phyloP scores from a whole-genome alignment of 2,888 invertebrate species.

The Neria commutata region DNA sequence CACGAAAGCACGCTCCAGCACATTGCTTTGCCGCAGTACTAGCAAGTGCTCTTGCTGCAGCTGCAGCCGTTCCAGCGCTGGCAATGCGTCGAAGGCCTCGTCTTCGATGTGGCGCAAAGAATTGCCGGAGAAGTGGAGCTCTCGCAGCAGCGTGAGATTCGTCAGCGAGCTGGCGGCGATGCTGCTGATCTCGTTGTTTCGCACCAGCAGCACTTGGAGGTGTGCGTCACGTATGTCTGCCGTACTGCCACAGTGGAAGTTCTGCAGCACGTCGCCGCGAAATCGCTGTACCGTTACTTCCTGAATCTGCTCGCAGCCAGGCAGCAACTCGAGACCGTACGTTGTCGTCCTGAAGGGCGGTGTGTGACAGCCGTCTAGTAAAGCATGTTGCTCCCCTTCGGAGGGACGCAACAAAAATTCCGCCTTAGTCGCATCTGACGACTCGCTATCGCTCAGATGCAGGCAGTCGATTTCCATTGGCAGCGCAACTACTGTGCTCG shows the following conservation, averaged over 20 bases:
- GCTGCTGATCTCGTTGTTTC: conserved; percentile 47
- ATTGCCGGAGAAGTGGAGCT: conserved; percentile 42
- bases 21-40: conserved; percentile 29
- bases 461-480: conserved; percentile 47
- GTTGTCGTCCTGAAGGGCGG: conserved; percentile 41
- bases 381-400: conserved; percentile 34
- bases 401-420: conserved; percentile 29
- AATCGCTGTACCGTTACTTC: conserved; percentile 44
- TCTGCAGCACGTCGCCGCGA: conserved; percentile 41
- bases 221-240: conserved; percentile 13
- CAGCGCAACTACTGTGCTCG: conserved; percentile 35
- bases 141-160: conserved; percentile 34
- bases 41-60: conserved; percentile 41
- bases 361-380: conserved; percentile 50
- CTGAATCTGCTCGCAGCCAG: conserved; percentile 45
- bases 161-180: conserved; percentile 39
- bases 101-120: conserved; percentile 43
- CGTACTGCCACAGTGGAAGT: conserved; percentile 42
- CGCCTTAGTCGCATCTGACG: conserved; percentile 11
- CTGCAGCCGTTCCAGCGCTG: conserved; percentile 29
- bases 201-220: conserved; percentile 32
- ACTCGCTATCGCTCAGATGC: conserved; percentile 4
- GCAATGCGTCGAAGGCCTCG: conserved; percentile 34
- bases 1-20: conserved; percentile 29
- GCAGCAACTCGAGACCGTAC: conserved; percentile 54